phyloP scores from a whole-genome alignment of 2,797 vertebrate genomes.

The Hyperoplus lanceolatus region DNA sequence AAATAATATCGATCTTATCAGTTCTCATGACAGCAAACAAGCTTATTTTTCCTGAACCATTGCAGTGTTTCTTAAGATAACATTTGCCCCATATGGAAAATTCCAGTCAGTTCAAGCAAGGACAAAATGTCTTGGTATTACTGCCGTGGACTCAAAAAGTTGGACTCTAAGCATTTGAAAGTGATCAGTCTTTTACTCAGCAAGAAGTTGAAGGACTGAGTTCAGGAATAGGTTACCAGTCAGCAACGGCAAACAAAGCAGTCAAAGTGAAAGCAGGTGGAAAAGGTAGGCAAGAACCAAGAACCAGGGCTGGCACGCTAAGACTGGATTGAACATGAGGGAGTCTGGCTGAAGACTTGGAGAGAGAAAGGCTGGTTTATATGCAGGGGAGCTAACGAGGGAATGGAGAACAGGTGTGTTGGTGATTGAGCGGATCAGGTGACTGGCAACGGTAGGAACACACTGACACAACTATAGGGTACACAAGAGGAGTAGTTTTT shows the following conservation, averaged over 20 bases:
- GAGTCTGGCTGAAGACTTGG: background rate
- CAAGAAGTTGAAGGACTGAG: background rate
- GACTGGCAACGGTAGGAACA: slow-evolving; percentile 1
- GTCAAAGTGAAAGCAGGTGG: background rate
- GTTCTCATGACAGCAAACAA: slow-evolving; percentile 4
- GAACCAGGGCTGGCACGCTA: background rate
- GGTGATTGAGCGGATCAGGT: background rate
- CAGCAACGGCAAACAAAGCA: background rate
- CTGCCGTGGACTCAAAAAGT: background rate
- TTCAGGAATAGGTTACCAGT: background rate
- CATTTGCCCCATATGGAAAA: background rate
- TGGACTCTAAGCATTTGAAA: background rate
- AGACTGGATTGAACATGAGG: background rate
- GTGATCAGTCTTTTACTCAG: background rate
- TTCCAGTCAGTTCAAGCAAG: slow-evolving; percentile 4
- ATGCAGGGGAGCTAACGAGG: background rate
- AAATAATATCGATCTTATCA: slow-evolving; percentile 5
- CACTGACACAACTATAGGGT: background rate
- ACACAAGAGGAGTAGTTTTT: too few species aligned
- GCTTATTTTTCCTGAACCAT: background rate
- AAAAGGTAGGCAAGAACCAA: background rate
- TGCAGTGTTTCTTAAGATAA: background rate
- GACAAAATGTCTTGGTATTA: background rate
- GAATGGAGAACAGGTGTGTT: slow-evolving; percentile 5
- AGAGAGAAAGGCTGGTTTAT: background rate